phyloP scores from a whole-genome alignment of 2,113 vertebrate genomes.

The Actenoides lindsayi region DNA sequence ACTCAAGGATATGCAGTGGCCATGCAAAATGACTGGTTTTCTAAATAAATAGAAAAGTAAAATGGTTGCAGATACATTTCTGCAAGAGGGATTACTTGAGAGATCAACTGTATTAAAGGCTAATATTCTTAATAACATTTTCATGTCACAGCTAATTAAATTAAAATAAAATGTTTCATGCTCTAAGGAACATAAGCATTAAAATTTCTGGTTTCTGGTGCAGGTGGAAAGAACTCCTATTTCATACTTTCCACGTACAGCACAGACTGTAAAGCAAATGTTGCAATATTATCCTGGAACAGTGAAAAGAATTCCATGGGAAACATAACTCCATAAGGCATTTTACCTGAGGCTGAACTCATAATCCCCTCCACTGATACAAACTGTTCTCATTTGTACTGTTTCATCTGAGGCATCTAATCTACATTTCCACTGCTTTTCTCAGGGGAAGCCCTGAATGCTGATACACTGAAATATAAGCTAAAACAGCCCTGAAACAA shows the following conservation, averaged over 20 bases:
- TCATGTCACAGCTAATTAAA: background rate
- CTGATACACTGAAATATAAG: background rate
- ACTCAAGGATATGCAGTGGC: background rate
- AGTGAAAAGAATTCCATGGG: conserved; percentile 23
- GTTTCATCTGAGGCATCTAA: background rate
- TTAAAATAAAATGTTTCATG: background rate
- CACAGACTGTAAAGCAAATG: background rate
- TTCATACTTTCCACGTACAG: conserved; percentile 27
- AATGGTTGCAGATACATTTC: background rate
- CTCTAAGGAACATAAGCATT: background rate
- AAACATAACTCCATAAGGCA: conserved; percentile 26
- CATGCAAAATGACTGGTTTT: background rate
- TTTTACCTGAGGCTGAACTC: conserved; percentile 33
- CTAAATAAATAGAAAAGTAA: background rate
- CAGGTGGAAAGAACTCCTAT: conserved; percentile 13
- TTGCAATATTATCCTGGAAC: conserved; percentile 22
- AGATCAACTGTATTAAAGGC: background rate
- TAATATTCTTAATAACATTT: background rate
- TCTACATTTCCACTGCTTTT: background rate
- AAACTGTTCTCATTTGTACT: background rate
- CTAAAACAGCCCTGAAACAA: background rate
- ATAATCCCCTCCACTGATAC: background rate
- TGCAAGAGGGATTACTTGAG: background rate
- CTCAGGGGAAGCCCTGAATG: background rate
- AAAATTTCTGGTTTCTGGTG: background rate